These are phyloP conservation scores for Cydia amplana DNA, from an alignment of 1,140 invertebrate genomes.

Conservation along the genomic window DNA sequence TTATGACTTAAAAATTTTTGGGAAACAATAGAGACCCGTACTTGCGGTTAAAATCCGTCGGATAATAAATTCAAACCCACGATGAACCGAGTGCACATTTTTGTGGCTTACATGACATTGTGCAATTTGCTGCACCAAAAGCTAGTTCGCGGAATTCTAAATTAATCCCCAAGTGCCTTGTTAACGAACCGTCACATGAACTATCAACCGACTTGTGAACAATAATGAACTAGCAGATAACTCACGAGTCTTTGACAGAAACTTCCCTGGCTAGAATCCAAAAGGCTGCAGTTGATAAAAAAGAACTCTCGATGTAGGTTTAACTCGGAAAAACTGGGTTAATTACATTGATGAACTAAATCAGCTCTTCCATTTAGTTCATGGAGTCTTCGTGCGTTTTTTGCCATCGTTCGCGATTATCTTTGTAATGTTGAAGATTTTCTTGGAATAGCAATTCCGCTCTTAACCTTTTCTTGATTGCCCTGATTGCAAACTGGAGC, in stretches of 20 bases:
- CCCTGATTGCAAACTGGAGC: not conserved
- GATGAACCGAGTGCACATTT: too few relatives aligned
- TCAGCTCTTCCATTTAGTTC: constrained; percentile 14
- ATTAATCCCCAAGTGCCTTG: not conserved
- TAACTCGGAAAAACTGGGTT: constrained; percentile 14
- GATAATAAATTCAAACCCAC: too few relatives aligned
- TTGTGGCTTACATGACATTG: too few relatives aligned
- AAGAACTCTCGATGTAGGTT: constrained; percentile 10
- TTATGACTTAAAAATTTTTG: too few relatives aligned
- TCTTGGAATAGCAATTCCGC: not conserved
- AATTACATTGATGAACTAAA: constrained; percentile 17
- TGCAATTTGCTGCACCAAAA: too few relatives aligned
- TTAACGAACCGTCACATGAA: not conserved
- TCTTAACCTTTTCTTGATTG: not conserved
- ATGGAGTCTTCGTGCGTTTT: not conserved
- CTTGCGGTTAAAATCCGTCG: too few relatives aligned
- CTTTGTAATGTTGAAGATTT: constrained; percentile 3
- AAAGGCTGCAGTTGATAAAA: constrained; percentile 4
- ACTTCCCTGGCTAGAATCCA: not conserved
- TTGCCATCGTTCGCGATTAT: constrained; percentile 10
- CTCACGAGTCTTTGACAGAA: not conserved
- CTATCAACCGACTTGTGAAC: constrained; percentile 11
- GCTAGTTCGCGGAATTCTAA: too few relatives aligned
- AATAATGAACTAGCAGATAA: constrained; percentile 14
- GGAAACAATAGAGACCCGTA: too few relatives aligned